Conservation (phyloP, 2,113 vertebrate species). For the Sander vitreus region DNA sequence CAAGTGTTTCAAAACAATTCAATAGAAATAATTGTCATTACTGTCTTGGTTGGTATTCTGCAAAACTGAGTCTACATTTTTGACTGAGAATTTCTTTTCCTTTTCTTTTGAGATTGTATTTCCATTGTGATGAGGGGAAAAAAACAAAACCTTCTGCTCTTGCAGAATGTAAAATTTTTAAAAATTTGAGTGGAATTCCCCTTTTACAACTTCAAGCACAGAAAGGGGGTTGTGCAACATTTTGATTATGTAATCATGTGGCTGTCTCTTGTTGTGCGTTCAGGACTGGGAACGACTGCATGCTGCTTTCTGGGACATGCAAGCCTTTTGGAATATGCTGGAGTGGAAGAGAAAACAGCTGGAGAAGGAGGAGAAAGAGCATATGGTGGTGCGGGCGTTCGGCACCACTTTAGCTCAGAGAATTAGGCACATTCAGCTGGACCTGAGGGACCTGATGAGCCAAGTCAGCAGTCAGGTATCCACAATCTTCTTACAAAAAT, state of each 20-base stretch:
- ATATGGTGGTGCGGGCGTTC: background rate
- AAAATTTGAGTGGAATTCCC: conserved; percentile 58
- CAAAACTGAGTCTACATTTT: background rate
- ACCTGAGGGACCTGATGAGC: conserved; percentile 82
- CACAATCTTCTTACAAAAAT: conserved; percentile 15
- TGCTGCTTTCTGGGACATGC: conserved; percentile 65
- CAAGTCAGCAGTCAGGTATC: conserved; percentile 79
- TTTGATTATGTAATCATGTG: conserved; percentile 29
- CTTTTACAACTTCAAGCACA: conserved; percentile 13
- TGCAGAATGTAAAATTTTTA: conserved; percentile 34
- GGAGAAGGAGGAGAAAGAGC: conserved; percentile 54
- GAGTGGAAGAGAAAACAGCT: conserved; percentile 73
- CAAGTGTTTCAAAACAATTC: background rate
- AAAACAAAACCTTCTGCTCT: conserved; percentile 25
- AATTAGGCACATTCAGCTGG: conserved; percentile 77
- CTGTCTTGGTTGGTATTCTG: background rate
- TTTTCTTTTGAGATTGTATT: conserved; percentile 18
- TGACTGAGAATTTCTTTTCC: background rate
- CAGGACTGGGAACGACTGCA: conserved; percentile 80
- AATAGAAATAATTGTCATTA: background rate
- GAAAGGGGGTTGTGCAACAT: conserved; percentile 21
- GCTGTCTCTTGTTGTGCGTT: background rate
- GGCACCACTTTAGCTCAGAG: conserved; percentile 51
- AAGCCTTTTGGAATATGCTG: conserved; percentile 76
- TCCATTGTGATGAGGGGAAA: background rate